These are phyloP conservation scores for Mimas tiliae DNA, from an alignment of 2,888 invertebrate genomes.

Conservation along the genomic window DNA sequence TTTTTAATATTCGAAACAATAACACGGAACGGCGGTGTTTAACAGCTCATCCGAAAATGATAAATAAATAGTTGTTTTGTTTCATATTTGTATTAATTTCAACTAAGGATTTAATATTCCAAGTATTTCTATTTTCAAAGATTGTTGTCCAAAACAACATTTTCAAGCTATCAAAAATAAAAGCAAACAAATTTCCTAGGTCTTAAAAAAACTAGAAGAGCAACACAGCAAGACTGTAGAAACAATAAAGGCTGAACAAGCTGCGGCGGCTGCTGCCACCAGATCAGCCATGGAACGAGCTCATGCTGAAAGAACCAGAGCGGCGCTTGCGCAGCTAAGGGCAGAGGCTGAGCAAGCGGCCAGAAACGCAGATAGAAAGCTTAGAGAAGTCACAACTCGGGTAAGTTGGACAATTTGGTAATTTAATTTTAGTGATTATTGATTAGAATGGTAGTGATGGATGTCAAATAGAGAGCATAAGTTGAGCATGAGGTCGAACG, in stretches of 20 bases:
- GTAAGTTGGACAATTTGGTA: conserved; percentile 45
- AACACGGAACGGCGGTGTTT: too few relatives aligned
- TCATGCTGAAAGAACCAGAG: conserved; percentile 68
- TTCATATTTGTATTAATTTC: too few relatives aligned
- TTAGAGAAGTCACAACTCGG: conserved; percentile 66
- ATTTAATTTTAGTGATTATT: not conserved
- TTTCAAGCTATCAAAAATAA: conserved; percentile 27
- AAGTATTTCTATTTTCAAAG: too few relatives aligned
- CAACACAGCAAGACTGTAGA: conserved; percentile 61
- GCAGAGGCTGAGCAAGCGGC: conserved; percentile 64
- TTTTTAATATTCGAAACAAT: too few relatives aligned
- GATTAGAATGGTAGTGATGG: too few relatives aligned
- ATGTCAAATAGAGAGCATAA: too few relatives aligned
- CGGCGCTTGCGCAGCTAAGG: conserved; percentile 65
- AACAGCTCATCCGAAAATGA: too few relatives aligned
- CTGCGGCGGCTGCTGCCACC: conserved; percentile 44
- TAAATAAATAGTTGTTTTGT: too few relatives aligned
- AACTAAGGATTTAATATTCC: not conserved
- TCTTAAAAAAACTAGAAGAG: conserved; percentile 58
- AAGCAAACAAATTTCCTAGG: conserved; percentile 46
- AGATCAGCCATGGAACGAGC: conserved; percentile 61
- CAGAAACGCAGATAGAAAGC: conserved; percentile 65
- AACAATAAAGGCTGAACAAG: conserved; percentile 55
- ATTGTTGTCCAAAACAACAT: too few relatives aligned
- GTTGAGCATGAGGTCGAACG: too few relatives aligned